phyloP scores from a whole-genome alignment of 1,140 invertebrate species.

The Aricia agestis region DNA sequence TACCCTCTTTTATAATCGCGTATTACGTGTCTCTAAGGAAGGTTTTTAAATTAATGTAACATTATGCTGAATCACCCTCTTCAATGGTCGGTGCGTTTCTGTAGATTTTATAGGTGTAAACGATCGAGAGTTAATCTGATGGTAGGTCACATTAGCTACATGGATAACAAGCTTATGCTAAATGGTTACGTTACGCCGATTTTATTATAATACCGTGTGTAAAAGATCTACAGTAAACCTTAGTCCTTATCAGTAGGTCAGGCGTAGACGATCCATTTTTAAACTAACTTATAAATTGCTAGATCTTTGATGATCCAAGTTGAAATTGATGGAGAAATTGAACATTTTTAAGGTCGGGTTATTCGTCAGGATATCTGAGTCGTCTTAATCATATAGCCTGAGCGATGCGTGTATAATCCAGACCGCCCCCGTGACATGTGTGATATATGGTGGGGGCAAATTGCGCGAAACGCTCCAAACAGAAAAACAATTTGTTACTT shows the following conservation, averaged over 20 bases:
- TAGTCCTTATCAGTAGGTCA: too few relatives aligned
- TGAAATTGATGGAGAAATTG: neutral
- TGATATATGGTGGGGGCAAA: conserved; percentile 65
- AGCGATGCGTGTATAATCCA: conserved; percentile 54
- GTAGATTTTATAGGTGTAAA: neutral
- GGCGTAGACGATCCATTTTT: too few relatives aligned
- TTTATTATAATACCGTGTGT: too few relatives aligned
- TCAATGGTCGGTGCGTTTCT: neutral
- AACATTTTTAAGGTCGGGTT: neutral
- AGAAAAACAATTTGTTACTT: conserved; percentile 68
- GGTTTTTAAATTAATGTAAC: conserved; percentile 2
- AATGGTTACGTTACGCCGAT: too few relatives aligned
- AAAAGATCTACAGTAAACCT: too few relatives aligned
- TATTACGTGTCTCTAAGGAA: conserved; percentile 33
- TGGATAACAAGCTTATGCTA: too few relatives aligned
- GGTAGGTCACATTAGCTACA: too few relatives aligned
- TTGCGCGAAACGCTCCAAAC: conserved; percentile 52
- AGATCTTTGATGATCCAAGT: neutral
- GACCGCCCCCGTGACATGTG: conserved; percentile 44
- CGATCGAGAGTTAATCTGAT: neutral
- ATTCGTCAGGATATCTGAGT: neutral
- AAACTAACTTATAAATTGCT: too few relatives aligned
- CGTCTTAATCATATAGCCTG: conserved; percentile 40
- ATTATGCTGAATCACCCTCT: neutral
- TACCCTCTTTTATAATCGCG: conserved; percentile 39